Percentiles rank a stretch among this genome's conserved stretches.
Evolutionary conservation across 2,888 invertebrate species (phyloP).

Genomic region (Tetheella fluctuosa): DNA sequence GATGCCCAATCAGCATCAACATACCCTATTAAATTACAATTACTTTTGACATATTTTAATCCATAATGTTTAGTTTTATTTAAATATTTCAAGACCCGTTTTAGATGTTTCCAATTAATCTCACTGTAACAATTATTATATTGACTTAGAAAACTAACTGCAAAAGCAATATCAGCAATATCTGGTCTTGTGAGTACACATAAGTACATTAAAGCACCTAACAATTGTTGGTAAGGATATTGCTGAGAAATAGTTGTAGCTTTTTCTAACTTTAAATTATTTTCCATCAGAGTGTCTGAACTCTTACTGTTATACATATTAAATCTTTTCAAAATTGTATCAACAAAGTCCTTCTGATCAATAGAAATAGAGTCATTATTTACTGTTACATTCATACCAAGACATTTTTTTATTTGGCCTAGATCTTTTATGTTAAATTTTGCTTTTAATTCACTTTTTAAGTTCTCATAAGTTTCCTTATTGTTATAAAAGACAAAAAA

Average conservation of each 20-base stretch:
- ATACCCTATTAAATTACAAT: constrained; percentile 16
- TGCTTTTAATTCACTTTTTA: constrained; percentile 18
- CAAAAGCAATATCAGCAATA: constrained; percentile 23
- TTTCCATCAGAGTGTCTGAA: constrained; percentile 26
- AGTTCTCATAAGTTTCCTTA: constrained; percentile 15
- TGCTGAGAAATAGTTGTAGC: constrained; percentile 14
- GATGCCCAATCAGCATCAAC: constrained; percentile 32
- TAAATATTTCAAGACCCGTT: constrained; percentile 20
- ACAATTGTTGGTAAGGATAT: constrained; percentile 24
- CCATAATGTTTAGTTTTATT: constrained; percentile 23
- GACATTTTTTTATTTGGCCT: constrained; percentile 25
- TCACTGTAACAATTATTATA: constrained; percentile 23
- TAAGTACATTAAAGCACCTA: constrained; percentile 26
- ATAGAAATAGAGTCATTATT: constrained; percentile 19
- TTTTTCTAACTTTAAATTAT: constrained; percentile 22
- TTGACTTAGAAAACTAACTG: constrained; percentile 22
- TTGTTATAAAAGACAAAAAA: constrained; percentile 25
- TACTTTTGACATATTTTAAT: constrained; percentile 16
- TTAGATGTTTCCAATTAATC: constrained; percentile 21
- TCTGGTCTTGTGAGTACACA: constrained; percentile 23
- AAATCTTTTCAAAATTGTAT: constrained; percentile 18
- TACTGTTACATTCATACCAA: constrained; percentile 21
- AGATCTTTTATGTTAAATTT: constrained; percentile 30
- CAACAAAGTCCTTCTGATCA: constrained; percentile 23
- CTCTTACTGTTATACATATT: constrained; percentile 22